Conservation (phyloP, 2,113 vertebrate species). For the Pholis gunnellus region DNA sequence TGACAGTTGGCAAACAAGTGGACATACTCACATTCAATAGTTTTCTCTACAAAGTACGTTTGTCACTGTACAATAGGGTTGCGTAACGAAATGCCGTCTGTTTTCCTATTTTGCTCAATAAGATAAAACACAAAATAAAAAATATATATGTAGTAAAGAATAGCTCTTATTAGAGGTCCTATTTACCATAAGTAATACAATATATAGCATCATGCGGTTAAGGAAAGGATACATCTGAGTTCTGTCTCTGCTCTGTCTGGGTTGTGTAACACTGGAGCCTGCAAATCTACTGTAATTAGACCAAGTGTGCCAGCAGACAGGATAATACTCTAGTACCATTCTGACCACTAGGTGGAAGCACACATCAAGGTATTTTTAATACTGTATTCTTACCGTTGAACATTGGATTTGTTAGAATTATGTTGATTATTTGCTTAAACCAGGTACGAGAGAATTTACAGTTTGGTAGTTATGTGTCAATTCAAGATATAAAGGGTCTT, state of each 20-base stretch:
- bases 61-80: not conserved
- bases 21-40: not conserved
- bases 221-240: constrained; percentile 18
- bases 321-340: too few relatives aligned
- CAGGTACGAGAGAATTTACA: not conserved
- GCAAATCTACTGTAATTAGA: constrained; percentile 24
- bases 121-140: not conserved
- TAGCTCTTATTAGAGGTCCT: not conserved
- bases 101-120: not conserved
- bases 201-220: constrained; percentile 6
- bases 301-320: not conserved
- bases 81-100: not conserved
- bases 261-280: constrained; percentile 27
- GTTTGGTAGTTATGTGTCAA: not conserved
- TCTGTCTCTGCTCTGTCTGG: not conserved
- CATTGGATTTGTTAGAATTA: not conserved
- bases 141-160: not conserved
- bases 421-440: not conserved
- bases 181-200: not conserved
- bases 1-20: not conserved
- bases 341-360: constrained; percentile 59
- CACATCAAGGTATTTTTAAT: not conserved
- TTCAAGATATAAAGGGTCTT: not conserved
- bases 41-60: not conserved
- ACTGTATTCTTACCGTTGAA: not conserved